These are phyloP conservation scores for human (Homo sapiens) DNA, from an alignment of 2,113 vertebrate genomes.

Conservation along the genomic window GRCh38 chr15:30030501-30031000, in stretches of 20 bases:
- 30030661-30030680: background rate
- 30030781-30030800: background rate
- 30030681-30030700: background rate
- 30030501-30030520: background rate
- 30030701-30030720: background rate
- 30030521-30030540: background rate
- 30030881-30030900: background rate
- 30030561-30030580: background rate
- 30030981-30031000: background rate
- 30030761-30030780: background rate
- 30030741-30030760: background rate
- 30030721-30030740: background rate
- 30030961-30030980: background rate
- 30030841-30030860: background rate
- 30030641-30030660: background rate
- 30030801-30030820: background rate
- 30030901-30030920: background rate
- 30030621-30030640: background rate
- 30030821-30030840: background rate
- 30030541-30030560: background rate
- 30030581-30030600: background rate
- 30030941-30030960: background rate
- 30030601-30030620: background rate
- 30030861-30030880: background rate
- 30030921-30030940: no score